A percentile compares a stretch with the other conserved stretches of the same genome.
phyloP scores from a whole-genome alignment of 1,140 invertebrate genomes.

The Pogonomyrmex californicus region DNA sequence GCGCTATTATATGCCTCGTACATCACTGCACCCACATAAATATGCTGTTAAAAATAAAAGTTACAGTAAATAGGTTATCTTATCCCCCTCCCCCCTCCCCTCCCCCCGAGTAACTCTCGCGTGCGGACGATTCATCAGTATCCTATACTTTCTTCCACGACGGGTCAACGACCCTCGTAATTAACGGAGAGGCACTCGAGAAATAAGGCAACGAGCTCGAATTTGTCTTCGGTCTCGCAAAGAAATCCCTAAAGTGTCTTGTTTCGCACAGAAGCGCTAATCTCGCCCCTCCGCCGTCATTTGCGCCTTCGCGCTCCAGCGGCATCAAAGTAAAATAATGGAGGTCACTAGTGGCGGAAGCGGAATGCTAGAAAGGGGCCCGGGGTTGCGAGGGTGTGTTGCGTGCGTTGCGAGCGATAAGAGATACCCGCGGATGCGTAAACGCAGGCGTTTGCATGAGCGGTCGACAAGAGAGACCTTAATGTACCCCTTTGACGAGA shows the following conservation, averaged over 20 bases:
- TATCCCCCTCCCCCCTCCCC: too few relatives aligned
- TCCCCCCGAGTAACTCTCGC: background rate
- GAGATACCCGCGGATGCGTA: conserved; percentile 42
- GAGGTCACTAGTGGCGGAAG: conserved; percentile 56
- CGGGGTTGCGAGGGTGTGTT: conserved; percentile 40
- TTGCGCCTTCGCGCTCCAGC: conserved; percentile 58
- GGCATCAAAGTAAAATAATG: conserved; percentile 74
- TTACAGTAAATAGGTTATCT: background rate
- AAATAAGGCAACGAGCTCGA: conserved; percentile 45
- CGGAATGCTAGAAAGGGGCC: conserved; percentile 53
- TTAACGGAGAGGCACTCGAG: conserved; percentile 53
- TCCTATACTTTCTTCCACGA: background rate
- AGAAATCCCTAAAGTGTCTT: conserved; percentile 69
- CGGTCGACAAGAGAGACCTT: conserved; percentile 12
- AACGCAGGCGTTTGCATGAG: conserved; percentile 43
- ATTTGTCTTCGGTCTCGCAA: conserved; percentile 44
- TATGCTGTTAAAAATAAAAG: conserved; percentile 38
- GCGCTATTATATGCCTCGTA: conserved; percentile 5
- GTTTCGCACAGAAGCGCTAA: conserved; percentile 66
- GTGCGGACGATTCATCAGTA: background rate
- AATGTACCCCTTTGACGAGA: conserved; percentile 33
- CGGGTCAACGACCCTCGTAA: conserved; percentile 55
- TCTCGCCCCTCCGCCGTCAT: conserved; percentile 44
- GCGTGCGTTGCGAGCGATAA: conserved; percentile 61
- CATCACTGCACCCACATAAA: conserved; percentile 10